phyloP scores from a whole-genome alignment of 1,140 invertebrate species.

The Penaeus indicus region DNA sequence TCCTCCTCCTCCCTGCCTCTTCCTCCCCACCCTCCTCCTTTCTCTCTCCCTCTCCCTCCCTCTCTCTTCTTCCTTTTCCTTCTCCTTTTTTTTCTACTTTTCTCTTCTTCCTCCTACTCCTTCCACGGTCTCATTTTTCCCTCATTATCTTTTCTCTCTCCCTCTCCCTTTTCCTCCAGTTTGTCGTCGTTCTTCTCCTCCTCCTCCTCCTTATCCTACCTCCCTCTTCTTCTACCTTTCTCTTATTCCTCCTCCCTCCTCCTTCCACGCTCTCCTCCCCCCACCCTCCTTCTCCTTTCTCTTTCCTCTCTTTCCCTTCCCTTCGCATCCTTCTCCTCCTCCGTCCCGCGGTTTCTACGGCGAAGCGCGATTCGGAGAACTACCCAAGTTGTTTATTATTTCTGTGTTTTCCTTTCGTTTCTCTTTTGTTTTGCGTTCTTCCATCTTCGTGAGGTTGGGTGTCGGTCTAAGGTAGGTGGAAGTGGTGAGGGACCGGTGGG shows the following conservation, averaged over 20 bases:
- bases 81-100: neutral
- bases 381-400: too few relatives aligned
- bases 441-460: too few relatives aligned
- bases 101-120: too few relatives aligned
- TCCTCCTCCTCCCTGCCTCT: neutral
- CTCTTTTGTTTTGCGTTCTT: too few relatives aligned
- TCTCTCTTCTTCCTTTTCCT: neutral
- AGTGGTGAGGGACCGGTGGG: neutral
- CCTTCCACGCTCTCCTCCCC: neutral
- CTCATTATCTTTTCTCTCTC: too few relatives aligned
- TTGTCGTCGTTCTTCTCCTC: too few relatives aligned
- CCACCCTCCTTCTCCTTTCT: neutral
- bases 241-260: neutral
- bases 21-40: neutral
- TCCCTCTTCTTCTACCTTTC: neutral
- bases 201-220: too few relatives aligned
- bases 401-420: too few relatives aligned
- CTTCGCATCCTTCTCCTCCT: neutral
- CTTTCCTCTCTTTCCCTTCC: neutral
- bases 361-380: too few relatives aligned
- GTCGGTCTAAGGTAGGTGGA: neutral
- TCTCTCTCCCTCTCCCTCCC: neutral
- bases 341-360: neutral
- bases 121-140: too few relatives aligned
- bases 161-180: too few relatives aligned